Evolutionary conservation across 2,113 vertebrate species (phyloP).

Genomic region (Nannospalax galili): DNA sequence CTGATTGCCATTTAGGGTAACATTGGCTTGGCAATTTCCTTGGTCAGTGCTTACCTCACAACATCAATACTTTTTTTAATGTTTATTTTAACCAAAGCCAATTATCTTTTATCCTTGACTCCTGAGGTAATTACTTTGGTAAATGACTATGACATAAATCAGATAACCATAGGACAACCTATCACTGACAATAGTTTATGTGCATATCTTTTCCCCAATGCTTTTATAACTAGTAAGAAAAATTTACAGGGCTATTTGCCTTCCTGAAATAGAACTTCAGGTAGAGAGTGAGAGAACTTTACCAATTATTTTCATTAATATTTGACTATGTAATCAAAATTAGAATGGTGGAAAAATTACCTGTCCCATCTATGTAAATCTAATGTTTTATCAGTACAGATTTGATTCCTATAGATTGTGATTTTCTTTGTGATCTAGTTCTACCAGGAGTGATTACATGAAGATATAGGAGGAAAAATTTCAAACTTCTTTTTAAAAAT

Average conservation of each 20-base stretch:
- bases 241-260: not conserved
- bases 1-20: conserved; percentile 35
- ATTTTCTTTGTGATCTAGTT: not conserved
- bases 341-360: conserved; percentile 24
- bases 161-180: conserved; percentile 24
- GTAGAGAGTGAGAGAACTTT: not conserved
- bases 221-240: conserved; percentile 54
- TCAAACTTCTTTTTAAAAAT: not conserved
- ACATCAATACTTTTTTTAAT: conserved; percentile 59
- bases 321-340: conserved; percentile 36
- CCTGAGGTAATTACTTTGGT: conserved; percentile 50
- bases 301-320: conserved; percentile 56
- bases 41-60: conserved; percentile 57
- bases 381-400: conserved; percentile 18
- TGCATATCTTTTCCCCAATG: not conserved
- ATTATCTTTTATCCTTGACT: conserved; percentile 56
- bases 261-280: conserved; percentile 8
- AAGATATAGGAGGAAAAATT: conserved; percentile 28
- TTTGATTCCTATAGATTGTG: conserved; percentile 2
- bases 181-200: conserved; percentile 8
- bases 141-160: conserved; percentile 64
- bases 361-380: not conserved
- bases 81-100: conserved; percentile 64
- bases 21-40: conserved; percentile 29
- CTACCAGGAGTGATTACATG: conserved; percentile 15